These are phyloP conservation scores for Procavia capensis DNA, from an alignment of 2,113 vertebrate genomes.

Conservation along the genomic window DNA sequence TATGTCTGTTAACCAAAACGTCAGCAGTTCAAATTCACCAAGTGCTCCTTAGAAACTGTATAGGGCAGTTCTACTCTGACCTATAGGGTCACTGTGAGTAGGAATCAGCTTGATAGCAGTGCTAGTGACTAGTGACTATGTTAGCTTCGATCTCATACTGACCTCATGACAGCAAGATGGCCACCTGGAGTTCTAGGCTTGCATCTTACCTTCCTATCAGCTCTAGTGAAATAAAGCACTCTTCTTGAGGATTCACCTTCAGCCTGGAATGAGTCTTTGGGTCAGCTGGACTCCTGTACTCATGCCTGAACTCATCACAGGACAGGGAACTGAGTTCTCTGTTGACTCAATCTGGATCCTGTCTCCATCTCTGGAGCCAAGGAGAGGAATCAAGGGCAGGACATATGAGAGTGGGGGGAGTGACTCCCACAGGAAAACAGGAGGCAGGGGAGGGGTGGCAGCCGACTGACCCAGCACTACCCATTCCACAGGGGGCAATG, in stretches of 20 bases:
- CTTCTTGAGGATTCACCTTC: rapidly evolving
- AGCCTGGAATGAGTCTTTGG: not conserved
- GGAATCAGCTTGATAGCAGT: too few species aligned
- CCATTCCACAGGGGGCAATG: conserved; percentile 90
- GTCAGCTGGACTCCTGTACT: not conserved
- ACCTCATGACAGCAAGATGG: not conserved
- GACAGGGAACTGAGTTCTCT: not conserved
- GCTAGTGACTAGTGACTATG: too few species aligned
- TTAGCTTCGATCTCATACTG: not conserved
- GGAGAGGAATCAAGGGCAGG: not conserved
- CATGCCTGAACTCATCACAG: not conserved
- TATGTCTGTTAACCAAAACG: too few species aligned
- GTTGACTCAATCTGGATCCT: not conserved
- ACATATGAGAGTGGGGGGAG: rapidly evolving
- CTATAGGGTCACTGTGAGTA: too few species aligned
- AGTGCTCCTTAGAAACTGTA: too few species aligned
- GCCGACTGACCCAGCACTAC: rapidly evolving
- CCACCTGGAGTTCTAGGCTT: not conserved
- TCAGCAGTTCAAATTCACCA: too few species aligned
- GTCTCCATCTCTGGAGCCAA: not conserved
- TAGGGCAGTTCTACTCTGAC: too few species aligned
- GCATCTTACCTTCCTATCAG: not conserved
- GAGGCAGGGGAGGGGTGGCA: rapidly evolving
- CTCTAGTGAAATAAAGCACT: not conserved
- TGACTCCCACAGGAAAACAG: not conserved